A percentile compares a stretch with the other conserved stretches of the same genome.
phyloP scores from a whole-genome alignment of 92 coral and sea anemone species.

The Zoanthus sansibaricus region DNA sequence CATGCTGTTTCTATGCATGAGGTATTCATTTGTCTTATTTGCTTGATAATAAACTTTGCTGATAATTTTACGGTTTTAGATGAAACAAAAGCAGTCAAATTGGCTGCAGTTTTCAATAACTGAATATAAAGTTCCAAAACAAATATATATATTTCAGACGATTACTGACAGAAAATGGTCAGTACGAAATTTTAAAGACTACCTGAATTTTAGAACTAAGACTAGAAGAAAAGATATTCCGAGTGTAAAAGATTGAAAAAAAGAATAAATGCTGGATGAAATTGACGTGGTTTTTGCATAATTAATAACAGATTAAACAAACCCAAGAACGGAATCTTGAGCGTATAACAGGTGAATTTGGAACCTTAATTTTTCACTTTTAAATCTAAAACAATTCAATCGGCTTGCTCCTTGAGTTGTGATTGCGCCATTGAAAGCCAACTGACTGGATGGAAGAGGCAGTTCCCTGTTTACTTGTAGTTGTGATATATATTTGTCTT shows the following conservation, averaged over 20 bases:
- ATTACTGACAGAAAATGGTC: neutral
- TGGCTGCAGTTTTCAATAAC: neutral
- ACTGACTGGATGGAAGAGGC: conserved; percentile 13
- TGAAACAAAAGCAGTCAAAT: neutral
- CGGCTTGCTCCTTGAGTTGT: neutral
- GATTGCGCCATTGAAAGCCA: neutral
- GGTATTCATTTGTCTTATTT: neutral
- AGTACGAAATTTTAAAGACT: neutral
- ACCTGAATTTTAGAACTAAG: too few species aligned
- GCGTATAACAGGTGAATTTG: neutral
- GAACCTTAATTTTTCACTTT: too few species aligned
- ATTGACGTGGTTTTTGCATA: neutral
- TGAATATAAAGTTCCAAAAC: neutral
- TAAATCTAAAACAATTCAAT: neutral
- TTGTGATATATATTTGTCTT: conserved; percentile 7
- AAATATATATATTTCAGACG: neutral
- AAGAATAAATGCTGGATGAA: neutral
- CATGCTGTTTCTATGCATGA: neutral
- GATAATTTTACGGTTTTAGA: neutral
- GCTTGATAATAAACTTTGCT: neutral
- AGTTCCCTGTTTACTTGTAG: conserved; percentile 8
- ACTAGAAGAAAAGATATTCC: neutral
- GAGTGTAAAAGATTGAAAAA: too few species aligned
- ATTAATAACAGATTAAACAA: too few species aligned
- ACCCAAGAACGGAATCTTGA: neutral